Evolutionary conservation across 2,113 vertebrate genomes (phyloP), one percentile per base, ranked within the genome.

Genomic region (Apus apus): DNA sequence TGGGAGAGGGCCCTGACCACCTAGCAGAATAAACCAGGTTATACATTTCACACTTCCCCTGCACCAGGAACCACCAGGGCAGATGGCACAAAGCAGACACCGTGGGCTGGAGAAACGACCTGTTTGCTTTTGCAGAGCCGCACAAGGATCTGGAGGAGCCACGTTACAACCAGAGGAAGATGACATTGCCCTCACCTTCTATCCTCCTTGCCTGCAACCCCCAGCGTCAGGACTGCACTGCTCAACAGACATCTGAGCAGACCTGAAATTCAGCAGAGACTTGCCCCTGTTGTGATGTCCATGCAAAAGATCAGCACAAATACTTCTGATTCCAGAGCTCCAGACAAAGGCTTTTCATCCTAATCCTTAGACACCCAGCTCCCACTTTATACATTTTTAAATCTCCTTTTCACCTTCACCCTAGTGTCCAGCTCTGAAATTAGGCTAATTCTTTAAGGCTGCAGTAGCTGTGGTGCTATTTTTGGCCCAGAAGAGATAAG

Each of bases 21-120:
- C 94, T 87, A 92, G 40, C 94, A 83, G 90, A 83, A 88, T 57
- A 92, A 94, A 95, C 81, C 48, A 83, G 85, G 92, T 90, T 86
- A 79, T 88, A 91, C 92, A 88, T 93, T 77, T 90, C 96, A 94
- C 94, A 90, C 94, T 85, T 95, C 89, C 86, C 46, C 95, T 62
- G 86, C 88, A 4, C 89, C 16, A 1, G 85, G 89, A 56, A 65
- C 34, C 9, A 3, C 4, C 10, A n/a, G 89, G 87, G 92, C 82
- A 94, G 94, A 94, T 79, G 93, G 94, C 71, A 85, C 81, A 23
- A 16, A 57, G 93, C 88, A 84, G 78, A 60, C 1, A 2, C 85
- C 67, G 1, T 2, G 32, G 73, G 48, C 32, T 13, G 40, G 8
- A 70, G 78, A 16, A 81, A 46, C 3, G 40, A 74, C 22, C 50